Evolutionary conservation across 2,113 vertebrate species (phyloP).

Genomic region (Pangasianodon hypophthalmus): DNA sequence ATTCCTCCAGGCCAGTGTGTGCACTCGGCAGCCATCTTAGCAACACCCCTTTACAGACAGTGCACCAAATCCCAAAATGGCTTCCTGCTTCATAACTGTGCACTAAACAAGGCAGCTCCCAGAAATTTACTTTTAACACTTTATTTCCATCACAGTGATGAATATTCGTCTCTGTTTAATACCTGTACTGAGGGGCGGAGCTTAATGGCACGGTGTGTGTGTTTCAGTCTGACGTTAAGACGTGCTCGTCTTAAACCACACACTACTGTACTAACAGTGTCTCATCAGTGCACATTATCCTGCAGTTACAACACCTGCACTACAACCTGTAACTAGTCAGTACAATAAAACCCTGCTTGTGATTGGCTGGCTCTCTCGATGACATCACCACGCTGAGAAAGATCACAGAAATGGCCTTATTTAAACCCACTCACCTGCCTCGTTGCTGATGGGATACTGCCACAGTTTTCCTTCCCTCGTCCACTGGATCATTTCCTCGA

Average conservation of each 20-base stretch:
- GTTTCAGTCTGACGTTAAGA: too few species aligned
- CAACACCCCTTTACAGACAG: not conserved
- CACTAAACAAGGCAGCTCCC: not conserved
- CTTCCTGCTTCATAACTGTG: not conserved
- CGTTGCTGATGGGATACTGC: constrained; percentile 90
- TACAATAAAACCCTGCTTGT: not conserved
- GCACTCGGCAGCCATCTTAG: not conserved
- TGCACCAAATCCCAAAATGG: not conserved
- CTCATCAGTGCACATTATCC: not conserved
- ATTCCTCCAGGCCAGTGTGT: too few species aligned
- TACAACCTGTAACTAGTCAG: not conserved
- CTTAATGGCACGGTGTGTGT: not conserved
- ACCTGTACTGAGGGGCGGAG: not conserved
- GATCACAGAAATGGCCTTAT: not conserved
- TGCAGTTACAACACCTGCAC: too few species aligned
- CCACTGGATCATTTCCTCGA: constrained; percentile 97
- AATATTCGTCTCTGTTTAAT: not conserved
- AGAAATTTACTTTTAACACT: not conserved
- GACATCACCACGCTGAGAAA: not conserved
- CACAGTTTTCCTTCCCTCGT: constrained; percentile 91
- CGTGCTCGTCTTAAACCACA: not conserved
- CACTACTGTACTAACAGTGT: not conserved
- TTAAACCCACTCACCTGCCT: constrained; percentile 76
- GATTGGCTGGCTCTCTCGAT: not conserved
- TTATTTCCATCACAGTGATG: not conserved